phyloP scores from a whole-genome alignment of 1,140 invertebrate species.

The Globodera ellingtonae region DNA sequence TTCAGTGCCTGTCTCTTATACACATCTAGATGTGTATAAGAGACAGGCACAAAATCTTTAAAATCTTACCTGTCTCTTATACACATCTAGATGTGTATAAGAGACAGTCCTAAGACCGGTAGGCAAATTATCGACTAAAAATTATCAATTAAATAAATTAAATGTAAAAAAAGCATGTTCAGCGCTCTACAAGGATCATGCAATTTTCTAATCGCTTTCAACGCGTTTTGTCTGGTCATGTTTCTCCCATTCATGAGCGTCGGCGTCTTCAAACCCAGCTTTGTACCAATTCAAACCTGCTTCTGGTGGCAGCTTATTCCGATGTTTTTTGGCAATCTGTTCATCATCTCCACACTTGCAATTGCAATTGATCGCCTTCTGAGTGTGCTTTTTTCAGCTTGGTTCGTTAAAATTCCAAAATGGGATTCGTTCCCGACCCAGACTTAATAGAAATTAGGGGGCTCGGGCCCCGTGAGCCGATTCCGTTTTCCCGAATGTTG shows the following conservation, averaged over 20 bases:
- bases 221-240: neutral
- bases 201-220: neutral
- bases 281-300: neutral
- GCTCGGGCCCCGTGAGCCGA: too few species aligned
- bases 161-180: neutral
- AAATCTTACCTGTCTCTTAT: too few species aligned
- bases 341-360: neutral
- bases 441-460: too few species aligned
- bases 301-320: neutral
- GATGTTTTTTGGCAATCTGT: neutral
- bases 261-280: neutral
- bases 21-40: too few species aligned
- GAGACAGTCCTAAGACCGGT: too few species aligned
- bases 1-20: too few species aligned
- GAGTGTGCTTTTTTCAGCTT: neutral
- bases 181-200: neutral
- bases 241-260: neutral
- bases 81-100: too few species aligned
- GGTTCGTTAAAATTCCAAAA: neutral
- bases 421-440: too few species aligned
- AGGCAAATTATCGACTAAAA: too few species aligned
- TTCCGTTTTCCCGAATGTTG: too few species aligned
- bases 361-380: neutral
- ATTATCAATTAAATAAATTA: neutral
- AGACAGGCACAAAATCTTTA: too few species aligned